phyloP scores from a whole-genome alignment of 2,797 vertebrate genomes.

The Dendrocincla tyrannina region DNA sequence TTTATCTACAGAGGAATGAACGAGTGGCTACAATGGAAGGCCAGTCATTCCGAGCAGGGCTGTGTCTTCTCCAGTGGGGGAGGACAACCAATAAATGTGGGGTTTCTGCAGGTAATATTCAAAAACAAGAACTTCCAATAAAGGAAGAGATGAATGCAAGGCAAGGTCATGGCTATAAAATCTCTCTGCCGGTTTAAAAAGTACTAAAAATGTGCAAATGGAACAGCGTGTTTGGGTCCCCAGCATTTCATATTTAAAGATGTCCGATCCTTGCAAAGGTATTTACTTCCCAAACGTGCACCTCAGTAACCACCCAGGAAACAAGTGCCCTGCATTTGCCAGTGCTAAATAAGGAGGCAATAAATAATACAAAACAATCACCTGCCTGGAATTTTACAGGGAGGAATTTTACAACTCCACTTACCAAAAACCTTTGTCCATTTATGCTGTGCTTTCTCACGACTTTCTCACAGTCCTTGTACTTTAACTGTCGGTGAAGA shows the following conservation, averaged over 20 bases:
- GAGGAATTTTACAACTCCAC: conserved; percentile 40
- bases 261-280: background rate
- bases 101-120: background rate
- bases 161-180: background rate
- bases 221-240: background rate
- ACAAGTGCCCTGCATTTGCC: background rate
- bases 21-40: background rate
- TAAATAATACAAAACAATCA: background rate
- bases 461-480: conserved; percentile 88
- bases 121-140: background rate
- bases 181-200: background rate
- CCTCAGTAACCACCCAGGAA: background rate
- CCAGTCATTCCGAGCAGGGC: background rate
- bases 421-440: conserved; percentile 91
- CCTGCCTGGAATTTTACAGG: background rate
- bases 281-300: background rate
- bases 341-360: background rate
- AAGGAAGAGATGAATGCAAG: background rate
- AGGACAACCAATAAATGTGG: background rate
- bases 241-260: background rate
- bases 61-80: background rate
- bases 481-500: conserved; percentile 77
- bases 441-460: conserved; percentile 84
- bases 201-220: background rate
- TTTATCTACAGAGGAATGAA: background rate